These are phyloP conservation scores for Arctopsyche grandis DNA, from an alignment of 1,140 invertebrate genomes.

Conservation along the genomic window DNA sequence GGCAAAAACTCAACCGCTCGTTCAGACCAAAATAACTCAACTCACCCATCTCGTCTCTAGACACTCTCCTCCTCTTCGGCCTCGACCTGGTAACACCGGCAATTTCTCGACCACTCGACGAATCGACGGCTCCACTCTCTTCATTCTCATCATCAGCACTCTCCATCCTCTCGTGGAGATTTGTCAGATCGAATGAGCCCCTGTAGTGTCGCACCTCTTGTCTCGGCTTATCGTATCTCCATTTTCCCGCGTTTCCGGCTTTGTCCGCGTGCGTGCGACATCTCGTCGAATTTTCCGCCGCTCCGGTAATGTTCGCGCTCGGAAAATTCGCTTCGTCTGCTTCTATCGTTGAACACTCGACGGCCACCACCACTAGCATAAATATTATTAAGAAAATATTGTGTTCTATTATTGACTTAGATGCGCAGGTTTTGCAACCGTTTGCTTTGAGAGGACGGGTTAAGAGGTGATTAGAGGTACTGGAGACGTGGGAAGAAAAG, in stretches of 20 bases:
- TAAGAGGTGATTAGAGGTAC: neutral
- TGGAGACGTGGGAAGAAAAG: conserved; percentile 10
- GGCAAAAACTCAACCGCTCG: conserved; percentile 23
- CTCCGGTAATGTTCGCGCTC: neutral
- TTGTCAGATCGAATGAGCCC: neutral
- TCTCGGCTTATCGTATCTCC: neutral
- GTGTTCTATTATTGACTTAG: neutral
- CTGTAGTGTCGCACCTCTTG: neutral
- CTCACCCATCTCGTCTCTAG: conserved; percentile 46
- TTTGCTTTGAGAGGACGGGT: neutral
- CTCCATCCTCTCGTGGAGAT: neutral
- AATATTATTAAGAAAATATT: neutral
- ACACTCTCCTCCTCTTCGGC: conserved; percentile 37
- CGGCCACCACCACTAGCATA: neutral
- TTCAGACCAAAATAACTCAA: conserved; percentile 49
- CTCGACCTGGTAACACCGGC: neutral
- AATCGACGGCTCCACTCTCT: neutral
- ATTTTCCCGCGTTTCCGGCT: no score
- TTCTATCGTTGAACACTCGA: neutral
- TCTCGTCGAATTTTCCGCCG: neutral
- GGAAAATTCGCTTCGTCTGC: neutral
- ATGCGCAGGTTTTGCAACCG: neutral
- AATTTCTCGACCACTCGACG: neutral
- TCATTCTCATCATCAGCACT: neutral
- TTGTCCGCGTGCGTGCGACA: no score